These are phyloP conservation scores for Atethmia centrago DNA, from an alignment of 2,888 invertebrate species.

Conservation along the genomic window DNA sequence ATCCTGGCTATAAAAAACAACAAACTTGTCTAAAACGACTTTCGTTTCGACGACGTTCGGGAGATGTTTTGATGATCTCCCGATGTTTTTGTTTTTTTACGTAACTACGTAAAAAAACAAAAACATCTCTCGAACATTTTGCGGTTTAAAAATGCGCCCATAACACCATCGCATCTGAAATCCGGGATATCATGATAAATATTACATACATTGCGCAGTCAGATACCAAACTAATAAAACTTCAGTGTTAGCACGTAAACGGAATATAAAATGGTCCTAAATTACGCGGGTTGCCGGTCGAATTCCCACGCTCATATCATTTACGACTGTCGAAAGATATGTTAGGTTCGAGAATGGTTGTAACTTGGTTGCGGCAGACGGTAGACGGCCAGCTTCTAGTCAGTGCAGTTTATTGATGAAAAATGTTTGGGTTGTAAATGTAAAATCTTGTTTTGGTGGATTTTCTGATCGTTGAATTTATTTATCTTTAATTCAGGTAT, in stretches of 20 bases:
- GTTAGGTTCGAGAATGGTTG: constrained; percentile 40
- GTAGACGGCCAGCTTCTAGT: not conserved
- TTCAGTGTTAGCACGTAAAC: constrained; percentile 58
- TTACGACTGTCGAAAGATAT: constrained; percentile 46
- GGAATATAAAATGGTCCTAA: constrained; percentile 55
- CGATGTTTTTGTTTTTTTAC: too few species aligned
- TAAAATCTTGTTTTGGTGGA: not conserved
- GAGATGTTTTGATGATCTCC: too few species aligned
- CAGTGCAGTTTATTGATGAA: constrained; percentile 9
- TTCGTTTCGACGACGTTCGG: too few species aligned
- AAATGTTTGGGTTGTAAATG: not conserved
- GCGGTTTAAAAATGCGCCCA: constrained; percentile 40
- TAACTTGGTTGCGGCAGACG: constrained; percentile 21
- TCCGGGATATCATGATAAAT: constrained; percentile 58
- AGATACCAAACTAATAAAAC: constrained; percentile 69
- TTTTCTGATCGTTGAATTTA: not conserved
- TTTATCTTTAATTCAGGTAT: too few species aligned
- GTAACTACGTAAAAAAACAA: constrained; percentile 32
- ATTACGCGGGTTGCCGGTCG: constrained; percentile 32
- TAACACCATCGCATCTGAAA: constrained; percentile 41
- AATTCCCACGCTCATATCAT: constrained; percentile 47
- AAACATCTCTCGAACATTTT: constrained; percentile 42
- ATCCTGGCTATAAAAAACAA: not conserved
- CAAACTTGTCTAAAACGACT: not conserved
- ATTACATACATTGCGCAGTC: constrained; percentile 58